A percentile compares a stretch with the other conserved stretches of the same genome.
Evolutionary conservation across 2,797 vertebrate species (phyloP).

Genomic region (Coendou prehensilis): DNA sequence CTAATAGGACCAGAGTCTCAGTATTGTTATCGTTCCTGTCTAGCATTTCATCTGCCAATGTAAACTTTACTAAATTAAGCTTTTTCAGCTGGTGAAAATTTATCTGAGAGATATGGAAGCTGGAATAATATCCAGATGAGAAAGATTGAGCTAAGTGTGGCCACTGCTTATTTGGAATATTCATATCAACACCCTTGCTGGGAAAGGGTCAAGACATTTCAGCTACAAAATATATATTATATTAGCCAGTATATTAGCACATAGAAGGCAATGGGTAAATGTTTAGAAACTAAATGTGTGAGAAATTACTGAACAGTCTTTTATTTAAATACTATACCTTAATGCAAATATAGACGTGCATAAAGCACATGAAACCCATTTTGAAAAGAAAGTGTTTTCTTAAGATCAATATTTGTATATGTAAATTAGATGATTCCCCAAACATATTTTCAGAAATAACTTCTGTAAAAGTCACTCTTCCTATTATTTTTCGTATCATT

Average conservation of each 20-base stretch:
- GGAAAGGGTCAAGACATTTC: background rate
- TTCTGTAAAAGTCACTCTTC: conserved; percentile 22
- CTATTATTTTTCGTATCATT: background rate
- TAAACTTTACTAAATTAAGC: background rate
- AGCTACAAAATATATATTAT: background rate
- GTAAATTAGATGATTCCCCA: conserved; percentile 39
- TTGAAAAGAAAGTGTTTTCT: conserved; percentile 71
- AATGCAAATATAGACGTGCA: background rate
- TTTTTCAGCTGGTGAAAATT: conserved; percentile 17
- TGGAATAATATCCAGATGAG: background rate
- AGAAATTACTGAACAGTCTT: background rate
- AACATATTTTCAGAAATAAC: conserved; percentile 54
- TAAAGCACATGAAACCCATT: conserved; percentile 45
- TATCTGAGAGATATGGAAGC: conserved; percentile 1
- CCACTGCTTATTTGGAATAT: conserved; percentile 53
- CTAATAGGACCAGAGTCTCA: background rate
- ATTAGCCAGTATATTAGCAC: background rate
- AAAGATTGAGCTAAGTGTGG: background rate
- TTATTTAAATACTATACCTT: background rate
- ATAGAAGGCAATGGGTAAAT: background rate
- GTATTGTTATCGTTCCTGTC: background rate
- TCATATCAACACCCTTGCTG: background rate
- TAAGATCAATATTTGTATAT: conserved; percentile 15
- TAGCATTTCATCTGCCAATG: background rate
- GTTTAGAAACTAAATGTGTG: background rate